Conservation (phyloP, 2,113 vertebrate genomes). For the Saccopteryx leptura region DNA sequence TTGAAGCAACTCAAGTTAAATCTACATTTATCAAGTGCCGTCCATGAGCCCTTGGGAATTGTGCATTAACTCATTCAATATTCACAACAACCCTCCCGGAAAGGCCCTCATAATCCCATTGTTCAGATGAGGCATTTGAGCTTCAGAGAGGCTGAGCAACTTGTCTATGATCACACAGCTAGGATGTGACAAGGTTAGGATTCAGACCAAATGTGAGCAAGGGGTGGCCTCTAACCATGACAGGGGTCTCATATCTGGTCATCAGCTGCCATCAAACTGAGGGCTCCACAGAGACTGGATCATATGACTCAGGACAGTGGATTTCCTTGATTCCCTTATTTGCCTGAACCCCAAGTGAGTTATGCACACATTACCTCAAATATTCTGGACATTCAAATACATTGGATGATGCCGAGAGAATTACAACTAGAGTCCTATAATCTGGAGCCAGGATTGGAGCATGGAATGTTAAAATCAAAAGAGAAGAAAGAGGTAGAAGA, state of each 20-base stretch:
- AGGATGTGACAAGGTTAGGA: background rate
- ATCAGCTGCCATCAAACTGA: background rate
- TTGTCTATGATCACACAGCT: background rate
- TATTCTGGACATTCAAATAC: background rate
- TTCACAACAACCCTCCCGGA: background rate
- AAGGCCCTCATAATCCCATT: background rate
- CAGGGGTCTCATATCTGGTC: background rate
- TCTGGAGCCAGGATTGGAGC: background rate
- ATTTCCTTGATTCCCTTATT: background rate
- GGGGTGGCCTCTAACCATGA: background rate
- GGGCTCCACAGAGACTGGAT: background rate
- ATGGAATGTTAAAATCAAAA: background rate
- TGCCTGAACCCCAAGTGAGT: background rate
- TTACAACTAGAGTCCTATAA: background rate
- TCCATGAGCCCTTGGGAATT: background rate
- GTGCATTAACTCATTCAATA: background rate
- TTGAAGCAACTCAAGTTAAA: background rate
- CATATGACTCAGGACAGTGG: accelerated
- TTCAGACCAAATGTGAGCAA: background rate
- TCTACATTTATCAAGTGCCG: background rate
- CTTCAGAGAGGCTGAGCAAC: background rate
- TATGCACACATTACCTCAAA: background rate
- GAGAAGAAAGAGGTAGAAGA: too few species aligned
- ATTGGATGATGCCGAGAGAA: background rate
- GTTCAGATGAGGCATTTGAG: background rate